Evolutionary conservation across 1,140 invertebrate species (phyloP), one percentile per base, ranked within the genome.

Genomic region (Neuroterus valhalla): DNA sequence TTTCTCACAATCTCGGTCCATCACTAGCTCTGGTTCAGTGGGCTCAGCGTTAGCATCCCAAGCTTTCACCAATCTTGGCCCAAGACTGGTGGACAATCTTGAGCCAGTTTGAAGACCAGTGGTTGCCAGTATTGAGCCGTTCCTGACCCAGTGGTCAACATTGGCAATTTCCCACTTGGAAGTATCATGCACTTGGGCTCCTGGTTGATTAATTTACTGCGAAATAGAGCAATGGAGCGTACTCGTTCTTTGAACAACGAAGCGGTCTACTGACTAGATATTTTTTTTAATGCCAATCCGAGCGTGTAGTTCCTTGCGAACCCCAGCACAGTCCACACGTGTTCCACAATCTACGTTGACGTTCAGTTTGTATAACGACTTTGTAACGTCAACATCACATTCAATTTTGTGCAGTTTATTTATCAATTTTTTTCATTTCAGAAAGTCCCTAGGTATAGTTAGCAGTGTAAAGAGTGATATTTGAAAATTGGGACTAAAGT

Each of bases 341-440:
- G 52, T 14, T 62, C n/a, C 15, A 31, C 31, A 26, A 31, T 62
- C n/a, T 31, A 31, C 31, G 31, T 62, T 62, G 23, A 62, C 52
- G 23, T 31, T 14, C 52, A 62, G 52, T 62, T 62, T 62, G 23
- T 31, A 31, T 62, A 15, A 38, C 21, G 52, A 62, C 52, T 38
- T 62, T 31, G 21, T 62, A 62, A 62, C 21, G 52, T 62, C 31
- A 62, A 23, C 14, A 62, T 26, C 52, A 31, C 52, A 62, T 62
- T 2, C n/a, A 62, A 62, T 62, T 62, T 62, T 62, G 21, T 31
- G 4, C 23, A 26, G n/a, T n/a, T n/a, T n/a, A n/a, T n/a, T n/a
- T n/a, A n/a, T n/a, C n/a, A n/a, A n/a, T n/a, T n/a, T n/a, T n/a
- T n/a, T n/a, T n/a, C n/a, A n/a, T n/a, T n/a, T n/a, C n/a, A n/a